A percentile compares a stretch with the other conserved stretches of the same genome.
Evolutionary conservation across 2,797 vertebrate species (phyloP).

Genomic region (Gobionotothen gibberifrons): DNA sequence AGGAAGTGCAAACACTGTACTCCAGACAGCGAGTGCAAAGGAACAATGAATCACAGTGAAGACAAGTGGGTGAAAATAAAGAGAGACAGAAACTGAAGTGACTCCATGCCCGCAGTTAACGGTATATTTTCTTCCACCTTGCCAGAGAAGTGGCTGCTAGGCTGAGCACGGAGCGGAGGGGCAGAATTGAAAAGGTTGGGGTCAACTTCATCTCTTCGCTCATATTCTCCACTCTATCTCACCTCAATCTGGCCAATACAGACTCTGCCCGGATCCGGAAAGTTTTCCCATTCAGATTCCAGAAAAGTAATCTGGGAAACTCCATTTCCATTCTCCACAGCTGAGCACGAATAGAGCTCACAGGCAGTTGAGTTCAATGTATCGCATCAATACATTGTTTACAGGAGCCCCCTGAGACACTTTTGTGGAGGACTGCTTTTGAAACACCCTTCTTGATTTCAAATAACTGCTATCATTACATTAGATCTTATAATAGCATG

Average conservation of each 20-base stretch:
- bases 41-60: constrained; percentile 73
- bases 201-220: constrained; percentile 82
- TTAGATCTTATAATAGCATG: constrained; percentile 26
- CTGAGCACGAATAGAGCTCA: constrained; percentile 50
- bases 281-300: constrained; percentile 68
- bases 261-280: constrained; percentile 50
- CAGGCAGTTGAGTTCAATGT: constrained; percentile 52
- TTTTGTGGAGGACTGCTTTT: constrained; percentile 25
- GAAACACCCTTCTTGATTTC: constrained; percentile 7
- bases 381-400: constrained; percentile 52
- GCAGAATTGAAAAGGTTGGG: constrained; percentile 80
- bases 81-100: constrained; percentile 69
- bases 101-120: constrained; percentile 64
- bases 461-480: constrained; percentile 29
- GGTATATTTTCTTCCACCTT: constrained; percentile 67
- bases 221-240: constrained; percentile 74
- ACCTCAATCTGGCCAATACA: constrained; percentile 70
- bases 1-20: constrained; percentile 56
- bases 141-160: constrained; percentile 56
- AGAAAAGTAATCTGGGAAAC: constrained; percentile 71
- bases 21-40: constrained; percentile 55
- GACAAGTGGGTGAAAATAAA: constrained; percentile 74
- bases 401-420: constrained; percentile 27
- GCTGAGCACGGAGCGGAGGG: constrained; percentile 47
- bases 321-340: constrained; percentile 65